Base-by-base conservation (phyloP, 1,140 invertebrate species). In the Aculops lycopersici region DNA sequence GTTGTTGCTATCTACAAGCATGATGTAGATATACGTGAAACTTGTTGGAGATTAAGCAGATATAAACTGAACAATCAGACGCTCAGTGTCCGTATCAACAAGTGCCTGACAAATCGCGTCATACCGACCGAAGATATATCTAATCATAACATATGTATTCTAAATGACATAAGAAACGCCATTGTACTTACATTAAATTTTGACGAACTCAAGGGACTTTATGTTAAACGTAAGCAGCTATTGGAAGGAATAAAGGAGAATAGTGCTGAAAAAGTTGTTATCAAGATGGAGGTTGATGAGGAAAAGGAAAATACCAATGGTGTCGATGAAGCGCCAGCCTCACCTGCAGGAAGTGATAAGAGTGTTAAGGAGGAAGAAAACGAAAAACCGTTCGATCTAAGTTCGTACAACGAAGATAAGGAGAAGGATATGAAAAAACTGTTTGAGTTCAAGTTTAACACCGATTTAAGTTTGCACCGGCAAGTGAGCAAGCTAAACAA, bases 1-100 rank as follows among this genome's bases (percentile, higher is more conserved):
- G 92, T 84, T 36, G 98, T 90, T 90, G 86, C 94, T 3, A 95
- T 90, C 1, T 98, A 94, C 58, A 74, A 83, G 48, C 62, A 81
- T 24, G 72, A 31, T 31, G 24, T 31, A 8, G 24, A 31, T 31
- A 8, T 31, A 8, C 8, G n/a, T 8, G 24, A 31, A 8, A n/a
- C n/a, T n/a, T 31, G 24, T n/a, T 31, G 24, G 24, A 31, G n/a
- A 31, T 31, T 31, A 31, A 31, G n/a, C n/a, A 31, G 24, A n/a
- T 8, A 31, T 8, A 31, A 31, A 31, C 24, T 31, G 24, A 31
- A 31, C 24, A 31, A n/a, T 31, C n/a, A n/a, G 8, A n/a, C 8
- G 24, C 8, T 31, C n/a, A 8, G 8, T 8, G 24, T n/a, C n/a
- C n/a, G 8, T 8, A 8, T 31, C 24, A n/a, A 31, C n/a, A 8